Base-by-base conservation (phyloP, 1,140 invertebrate genomes). In the Leguminivora glycinivorella region DNA sequence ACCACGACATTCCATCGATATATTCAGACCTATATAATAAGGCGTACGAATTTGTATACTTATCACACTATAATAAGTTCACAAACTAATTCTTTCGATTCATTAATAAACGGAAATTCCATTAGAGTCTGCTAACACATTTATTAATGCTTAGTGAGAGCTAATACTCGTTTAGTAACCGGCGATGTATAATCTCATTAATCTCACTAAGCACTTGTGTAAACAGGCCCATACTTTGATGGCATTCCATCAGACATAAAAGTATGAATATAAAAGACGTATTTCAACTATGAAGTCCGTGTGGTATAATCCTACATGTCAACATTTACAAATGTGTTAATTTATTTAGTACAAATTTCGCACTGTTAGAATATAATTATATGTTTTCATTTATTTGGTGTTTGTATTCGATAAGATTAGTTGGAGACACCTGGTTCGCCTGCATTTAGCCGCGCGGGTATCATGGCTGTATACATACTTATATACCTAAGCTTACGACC, bases 341-440 rank as follows among this genome's bases (percentile, higher is more conserved):
- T 67, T 38, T 67, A 63, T 67, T 67, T 67, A 67, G 66, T 67
- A 67, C 66, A 67, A 67, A 67, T 43, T 43, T 25, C 22, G 34
- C 31, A 40, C 38, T 67, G 19, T 67, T 40, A 67, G 66, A 63
- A 63, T 25, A 25, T 25, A 40, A n/a, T 67, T 43, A 10, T 40
- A 24, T 67, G 43, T 43, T 67, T 43, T 67, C 22, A 67, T 19
- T 24, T 67, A 24, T 67, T 67, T 67, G 38, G 25, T 29, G 25
- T 63, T 63, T 31, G 12, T 63, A 17, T 17, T 29, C 2, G 7
- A 4, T 63, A n/a, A 56, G 52, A 56, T 63, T 9, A 63, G 6
- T 63, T 19, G 25, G 58, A 63, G 58, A 63, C 58, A 63, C 58
- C 29, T 17, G 6, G 2, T n/a, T 60, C 0, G 56, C 14, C 25